Evolutionary conservation across 1,140 invertebrate genomes (phyloP), one percentile per base, ranked within the genome.

Genomic region (Armadillidium nasatum): DNA sequence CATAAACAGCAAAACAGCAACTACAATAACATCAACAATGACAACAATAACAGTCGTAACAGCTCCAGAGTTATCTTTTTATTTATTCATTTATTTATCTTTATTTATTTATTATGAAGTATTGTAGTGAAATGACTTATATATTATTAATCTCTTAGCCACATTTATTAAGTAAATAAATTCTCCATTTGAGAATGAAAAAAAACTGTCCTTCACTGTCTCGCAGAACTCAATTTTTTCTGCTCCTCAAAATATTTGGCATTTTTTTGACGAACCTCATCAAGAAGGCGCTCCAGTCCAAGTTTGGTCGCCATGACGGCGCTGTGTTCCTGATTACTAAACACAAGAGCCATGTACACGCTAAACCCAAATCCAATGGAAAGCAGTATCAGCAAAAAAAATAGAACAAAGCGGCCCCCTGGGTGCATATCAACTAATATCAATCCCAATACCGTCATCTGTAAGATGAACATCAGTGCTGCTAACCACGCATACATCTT

Each of bases 181-280:
- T 33, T 33, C 6, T 33, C 33, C 33, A 3, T 33, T 33, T 33
- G 33, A 33, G 33, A 33, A 33, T 3, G 33, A 33, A 33, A 60
- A 60, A 19, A 7, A 60, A 60, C 2, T 60, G 0, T 60, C 19
- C 50, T 9, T 60, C 50, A 60, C 19, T 60, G 50, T 19, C 19
- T 60, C 50, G 50, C 11, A 19, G 50, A 13, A 15, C 19, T 60
- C 6, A 33, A 33, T 7, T 60, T 60, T 19, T 60, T 60, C 19
- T 60, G 50, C 19, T 60, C 50, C 73, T 75, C 54, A 45, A 67
- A 75, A 43, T 75, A 67, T 9, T 43, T 45, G 6, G 73, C 73
- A 44, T 75, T 75, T 44, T 75, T 75, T 33, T 75, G 44, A 9
- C 73, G 7, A 44, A 75, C 69, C 23, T 75, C 73, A 46, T 75